Evolutionary conservation across 2,888 invertebrate genomes (phyloP).

Genomic region (Encarsia formosa): DNA sequence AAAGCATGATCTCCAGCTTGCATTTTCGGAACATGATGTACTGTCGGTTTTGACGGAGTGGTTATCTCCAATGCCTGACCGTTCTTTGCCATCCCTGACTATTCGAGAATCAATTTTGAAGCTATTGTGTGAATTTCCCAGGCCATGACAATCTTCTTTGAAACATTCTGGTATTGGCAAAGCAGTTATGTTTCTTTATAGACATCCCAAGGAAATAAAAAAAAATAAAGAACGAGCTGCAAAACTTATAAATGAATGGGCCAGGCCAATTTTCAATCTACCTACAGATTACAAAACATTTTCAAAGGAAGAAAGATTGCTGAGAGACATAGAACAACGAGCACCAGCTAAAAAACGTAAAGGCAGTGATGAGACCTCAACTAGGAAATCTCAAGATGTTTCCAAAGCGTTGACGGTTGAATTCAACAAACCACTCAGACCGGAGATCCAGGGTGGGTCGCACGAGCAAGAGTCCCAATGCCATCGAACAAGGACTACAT

Average conservation of each 20-base stretch:
- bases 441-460: constrained; percentile 96
- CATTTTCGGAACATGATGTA: constrained; percentile 94
- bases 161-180: constrained; percentile 97
- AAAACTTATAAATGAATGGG: constrained; percentile 94
- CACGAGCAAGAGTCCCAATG: constrained; percentile 88
- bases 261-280: constrained; percentile 94
- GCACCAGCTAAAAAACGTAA: constrained; percentile 54
- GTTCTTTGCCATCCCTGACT: constrained; percentile 90
- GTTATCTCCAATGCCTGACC: constrained; percentile 97
- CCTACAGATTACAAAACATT: constrained; percentile 89
- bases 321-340: constrained; percentile 86
- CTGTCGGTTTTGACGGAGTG: constrained; percentile 90
- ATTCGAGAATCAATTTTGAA: constrained; percentile 85
- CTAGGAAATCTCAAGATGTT: constrained; percentile 57
- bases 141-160: constrained; percentile 80
- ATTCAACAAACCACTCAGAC: constrained; percentile 69
- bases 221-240: constrained; percentile 87
- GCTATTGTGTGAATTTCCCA: constrained; percentile 80
- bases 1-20: constrained; percentile 91
- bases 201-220: constrained; percentile 96
- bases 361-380: constrained; percentile 53
- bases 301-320: constrained; percentile 88
- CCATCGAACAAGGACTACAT: constrained; percentile 97
- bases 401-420: constrained; percentile 62
- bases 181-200: constrained; percentile 98